Base-by-base conservation (phyloP, 2,113 vertebrate genomes). In the Macquaria ambigua region DNA sequence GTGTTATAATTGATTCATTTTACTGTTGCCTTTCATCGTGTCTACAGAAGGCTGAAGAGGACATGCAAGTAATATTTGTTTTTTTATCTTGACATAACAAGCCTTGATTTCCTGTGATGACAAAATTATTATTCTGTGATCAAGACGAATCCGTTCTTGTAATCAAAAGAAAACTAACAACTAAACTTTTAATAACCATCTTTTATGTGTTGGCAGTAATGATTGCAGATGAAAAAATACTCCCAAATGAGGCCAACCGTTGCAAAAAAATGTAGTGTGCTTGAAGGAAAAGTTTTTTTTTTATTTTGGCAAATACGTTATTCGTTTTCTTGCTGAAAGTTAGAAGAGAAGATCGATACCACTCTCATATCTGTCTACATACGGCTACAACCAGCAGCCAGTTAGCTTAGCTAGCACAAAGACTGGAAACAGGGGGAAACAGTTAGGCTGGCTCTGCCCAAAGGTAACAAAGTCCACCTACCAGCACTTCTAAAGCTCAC, bases 1-100 rank as follows among this genome's bases (percentile, higher is more conserved):
- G n/a, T 55, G 15, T 53, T 37, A 56, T 56, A 56, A 78, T 46
- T 43, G 3, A 58, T 14, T 4, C 0, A 48, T 31, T 78, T 59
- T 18, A 50, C 53, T 61, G 64, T 69, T 59, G 39, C 55, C n/a
- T 79, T 67, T 78, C 14, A 31, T 66, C 39, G 46, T 52, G 34
- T 61, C 68, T 72, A 37, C 53, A 66, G 80, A 79, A 59, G 15
- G 59, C 31, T 87, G 58, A 70, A 46, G 37, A 52, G 18, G 12
- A 64, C 50, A 64, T 55, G 64, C 76, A 80, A 83, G 72, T 52
- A 79, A 83, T 55, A 20, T 15, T 43, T 11, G n/a, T n/a, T 12
- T 25, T 16, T n/a, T 11, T 41, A 23, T 73, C 14, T 58, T 7
- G 4, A 73, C 23, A 25, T n/a, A 72, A 25, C 70, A 41, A 58